phyloP scores from a whole-genome alignment of 2,797 vertebrate species.

The Hypotaenidia okinawae region DNA sequence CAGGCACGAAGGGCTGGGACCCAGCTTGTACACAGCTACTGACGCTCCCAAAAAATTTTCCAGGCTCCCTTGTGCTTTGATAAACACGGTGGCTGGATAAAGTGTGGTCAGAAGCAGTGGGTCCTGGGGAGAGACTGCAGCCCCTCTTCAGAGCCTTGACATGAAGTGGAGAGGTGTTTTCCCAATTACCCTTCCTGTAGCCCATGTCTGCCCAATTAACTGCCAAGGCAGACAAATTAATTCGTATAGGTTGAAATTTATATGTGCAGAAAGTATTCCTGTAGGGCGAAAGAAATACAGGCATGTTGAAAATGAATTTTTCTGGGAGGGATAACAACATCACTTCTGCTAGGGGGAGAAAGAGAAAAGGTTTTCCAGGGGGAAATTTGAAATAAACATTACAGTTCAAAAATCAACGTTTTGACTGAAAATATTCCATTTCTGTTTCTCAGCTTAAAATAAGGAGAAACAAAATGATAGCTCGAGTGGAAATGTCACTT shows the following conservation, averaged over 20 bases:
- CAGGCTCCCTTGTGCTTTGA: neutral
- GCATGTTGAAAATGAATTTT: neutral
- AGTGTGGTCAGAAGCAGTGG: neutral
- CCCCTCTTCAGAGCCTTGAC: neutral
- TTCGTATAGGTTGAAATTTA: neutral
- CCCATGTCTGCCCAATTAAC: neutral
- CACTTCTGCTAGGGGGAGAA: neutral
- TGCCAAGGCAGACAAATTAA: neutral
- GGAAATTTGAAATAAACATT: conserved; percentile 5
- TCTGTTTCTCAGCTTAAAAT: conserved; percentile 1
- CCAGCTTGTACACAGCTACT: neutral
- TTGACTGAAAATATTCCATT: conserved; percentile 34
- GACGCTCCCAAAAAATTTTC: conserved; percentile 34
- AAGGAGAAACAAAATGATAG: conserved; percentile 25
- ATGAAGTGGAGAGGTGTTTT: neutral
- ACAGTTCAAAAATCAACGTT: neutral
- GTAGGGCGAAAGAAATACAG: neutral
- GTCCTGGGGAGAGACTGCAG: neutral
- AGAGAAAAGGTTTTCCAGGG: neutral
- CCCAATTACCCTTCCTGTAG: neutral
- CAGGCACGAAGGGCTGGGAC: neutral
- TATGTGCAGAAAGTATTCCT: neutral
- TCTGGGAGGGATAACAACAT: neutral
- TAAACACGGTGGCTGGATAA: neutral
- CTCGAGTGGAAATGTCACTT: conserved; percentile 24